These are phyloP conservation scores for Agonopterix alstromeriana DNA, from an alignment of 2,888 invertebrate genomes.

Conservation along the genomic window DNA sequence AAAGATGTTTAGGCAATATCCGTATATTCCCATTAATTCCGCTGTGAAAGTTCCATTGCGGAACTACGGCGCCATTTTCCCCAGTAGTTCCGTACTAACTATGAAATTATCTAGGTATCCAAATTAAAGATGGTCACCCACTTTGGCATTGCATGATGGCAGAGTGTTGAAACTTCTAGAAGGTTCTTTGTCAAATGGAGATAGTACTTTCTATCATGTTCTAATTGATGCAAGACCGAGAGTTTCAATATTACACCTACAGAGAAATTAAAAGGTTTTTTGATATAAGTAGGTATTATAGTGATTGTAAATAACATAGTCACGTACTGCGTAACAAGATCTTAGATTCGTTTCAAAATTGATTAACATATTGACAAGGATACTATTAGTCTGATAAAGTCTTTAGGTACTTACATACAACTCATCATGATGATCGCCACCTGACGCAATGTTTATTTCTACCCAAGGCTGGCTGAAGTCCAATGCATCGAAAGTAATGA, in stretches of 20 bases:
- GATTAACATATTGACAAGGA: neutral
- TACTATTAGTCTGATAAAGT: neutral
- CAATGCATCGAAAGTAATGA: slow-evolving; percentile 56
- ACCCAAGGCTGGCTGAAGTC: slow-evolving; percentile 59
- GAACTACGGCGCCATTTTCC: too few relatives aligned
- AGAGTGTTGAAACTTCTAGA: neutral
- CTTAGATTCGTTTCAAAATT: neutral
- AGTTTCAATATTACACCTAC: too few relatives aligned
- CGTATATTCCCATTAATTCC: too few relatives aligned
- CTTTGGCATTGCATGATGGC: neutral
- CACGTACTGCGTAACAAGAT: too few relatives aligned
- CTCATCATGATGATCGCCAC: slow-evolving; percentile 15
- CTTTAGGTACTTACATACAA: neutral
- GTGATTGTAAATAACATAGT: too few relatives aligned
- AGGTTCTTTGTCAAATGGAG: neutral
- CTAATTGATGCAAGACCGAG: neutral
- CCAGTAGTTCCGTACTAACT: too few relatives aligned
- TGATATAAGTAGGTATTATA: too few relatives aligned
- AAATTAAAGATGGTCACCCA: neutral
- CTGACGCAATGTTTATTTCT: slow-evolving; percentile 50
- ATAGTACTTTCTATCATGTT: neutral
- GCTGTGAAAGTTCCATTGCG: too few relatives aligned
- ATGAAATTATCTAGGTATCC: too few relatives aligned
- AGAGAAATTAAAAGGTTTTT: too few relatives aligned
- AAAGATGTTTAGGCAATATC: too few relatives aligned